Conservation (phyloP, 2,113 vertebrate genomes). For the Anoura caudifer region DNA sequence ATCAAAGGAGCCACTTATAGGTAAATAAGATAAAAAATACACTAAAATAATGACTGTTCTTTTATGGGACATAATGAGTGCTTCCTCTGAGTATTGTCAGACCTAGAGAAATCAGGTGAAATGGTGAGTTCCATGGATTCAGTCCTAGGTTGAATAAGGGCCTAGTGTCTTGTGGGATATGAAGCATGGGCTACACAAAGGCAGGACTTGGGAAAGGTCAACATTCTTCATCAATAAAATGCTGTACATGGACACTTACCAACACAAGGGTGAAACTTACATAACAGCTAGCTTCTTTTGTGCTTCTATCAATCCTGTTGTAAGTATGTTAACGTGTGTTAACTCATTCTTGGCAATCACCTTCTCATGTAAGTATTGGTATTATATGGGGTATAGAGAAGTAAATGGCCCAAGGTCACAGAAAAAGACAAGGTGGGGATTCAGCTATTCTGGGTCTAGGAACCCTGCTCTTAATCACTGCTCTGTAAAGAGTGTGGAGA, state of each 20-base stretch:
- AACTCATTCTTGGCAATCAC: not conserved
- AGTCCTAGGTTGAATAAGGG: not conserved
- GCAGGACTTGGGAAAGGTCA: not conserved
- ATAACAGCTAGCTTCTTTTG: not conserved
- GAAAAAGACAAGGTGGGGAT: not conserved
- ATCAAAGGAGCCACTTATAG: not conserved
- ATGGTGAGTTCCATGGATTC: not conserved
- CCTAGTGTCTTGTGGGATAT: not conserved
- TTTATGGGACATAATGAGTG: not conserved
- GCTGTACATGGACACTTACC: not conserved
- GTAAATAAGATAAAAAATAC: not conserved
- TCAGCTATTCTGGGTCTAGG: not conserved
- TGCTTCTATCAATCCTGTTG: too few species aligned
- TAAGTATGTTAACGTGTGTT: not conserved
- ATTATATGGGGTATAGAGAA: not conserved
- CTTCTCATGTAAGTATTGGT: not conserved
- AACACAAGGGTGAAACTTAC: fast-evolving
- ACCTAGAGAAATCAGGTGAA: not conserved
- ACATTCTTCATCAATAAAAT: not conserved
- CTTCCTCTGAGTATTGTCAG: not conserved
- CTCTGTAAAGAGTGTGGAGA: not conserved
- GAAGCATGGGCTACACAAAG: not conserved
- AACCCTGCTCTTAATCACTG: not conserved
- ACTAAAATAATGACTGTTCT: not conserved
- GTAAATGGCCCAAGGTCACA: not conserved